Evolutionary conservation across 2,888 invertebrate genomes (phyloP), one percentile per base, ranked within the genome.

Genomic region (Limnephilus rhombicus): DNA sequence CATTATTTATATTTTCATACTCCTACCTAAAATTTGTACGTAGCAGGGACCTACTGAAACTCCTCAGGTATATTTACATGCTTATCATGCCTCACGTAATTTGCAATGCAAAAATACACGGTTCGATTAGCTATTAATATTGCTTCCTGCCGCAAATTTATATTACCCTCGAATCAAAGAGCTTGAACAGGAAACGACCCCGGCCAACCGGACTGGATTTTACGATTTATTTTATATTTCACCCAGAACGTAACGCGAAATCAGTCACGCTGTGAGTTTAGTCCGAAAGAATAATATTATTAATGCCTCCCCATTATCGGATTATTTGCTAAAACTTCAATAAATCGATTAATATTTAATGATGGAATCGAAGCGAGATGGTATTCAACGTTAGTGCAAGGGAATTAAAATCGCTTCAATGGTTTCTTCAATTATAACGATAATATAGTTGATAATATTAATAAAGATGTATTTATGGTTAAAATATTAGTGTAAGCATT

Each of bases 161-260:
- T 85, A 85, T 85, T 85, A 85, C 85, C 41, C 24, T 45, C 85
- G 41, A 85, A 85, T 85, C 85, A 85, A 41, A 24, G 41, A n/a
- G n/a, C 41, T 85, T 85, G 9, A 9, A 12, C 45, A 45, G 13
- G 45, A 85, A 85, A 85, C 85, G 0, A 18, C 13, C 45, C 13
- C 18, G 53, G 85, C n/a, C 37, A 41, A 37, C 12, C 24, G 24
- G 24, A 41, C 7, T n/a, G 45, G 5, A 15, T 41, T 85, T 85
- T 85, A 37, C 34, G 34, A 37, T 85, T 85, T 37, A 31, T 85
- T 85, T 85, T 85, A 68, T 68, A 68, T 68, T 68, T 68, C 53
- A 68, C 3, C 29, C 82, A 13, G 31, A 31, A 82, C 31, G 82
- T 31, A 68, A 82, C 31, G 29, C 13, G 15, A 82, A 81, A 82